Evolutionary conservation across 2,888 invertebrate species (phyloP), one percentile per base, ranked within the genome.

Genomic region (Bellardia bayeri): DNA sequence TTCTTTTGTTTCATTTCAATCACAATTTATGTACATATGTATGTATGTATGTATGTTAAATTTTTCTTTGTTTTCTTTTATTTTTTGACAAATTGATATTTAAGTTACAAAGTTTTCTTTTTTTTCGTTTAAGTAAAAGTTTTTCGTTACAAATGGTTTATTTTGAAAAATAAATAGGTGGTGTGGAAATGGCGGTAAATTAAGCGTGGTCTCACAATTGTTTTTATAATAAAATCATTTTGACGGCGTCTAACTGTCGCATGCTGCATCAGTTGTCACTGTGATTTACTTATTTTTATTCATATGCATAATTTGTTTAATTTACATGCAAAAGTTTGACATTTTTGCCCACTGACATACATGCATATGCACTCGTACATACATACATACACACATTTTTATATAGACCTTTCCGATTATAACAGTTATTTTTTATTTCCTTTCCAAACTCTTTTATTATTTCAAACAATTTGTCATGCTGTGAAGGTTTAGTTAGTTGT

Each of bases 1-100:
- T 54, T 56, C 37, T 54, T 37, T 71, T 71, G 71, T 71, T 71
- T 54, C 40, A 58, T 45, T n/a, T 49, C 61, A 80, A 69, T 51
- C 37, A 80, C 79, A 49, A 69, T 61, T 80, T 76, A 40, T 58
- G 23, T 23, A 23, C 23, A 23, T 23, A 23, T n/a, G n/a, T n/a
- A n/a, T n/a, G n/a, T n/a, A n/a, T n/a, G n/a, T n/a, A n/a, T n/a
- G n/a, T n/a, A n/a, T 23, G 30, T 13, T 45, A 11, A 14, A 2
- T 49, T 49, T 45, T 61, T n/a, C 3, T 37, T 72, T 49, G 33
- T 11, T 33, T 51, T 37, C 14, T 54, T 72, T 9, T 49, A 13
- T 61, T 37, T 64, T 72, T 49, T 33, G 37, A 23, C 30, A 42
- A 42, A 40, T 13, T 69, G 23, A 30, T 54, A 54, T 64, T 45